Evolutionary conservation across 2,888 invertebrate genomes (phyloP).

Genomic region (Limnephilus lunatus): DNA sequence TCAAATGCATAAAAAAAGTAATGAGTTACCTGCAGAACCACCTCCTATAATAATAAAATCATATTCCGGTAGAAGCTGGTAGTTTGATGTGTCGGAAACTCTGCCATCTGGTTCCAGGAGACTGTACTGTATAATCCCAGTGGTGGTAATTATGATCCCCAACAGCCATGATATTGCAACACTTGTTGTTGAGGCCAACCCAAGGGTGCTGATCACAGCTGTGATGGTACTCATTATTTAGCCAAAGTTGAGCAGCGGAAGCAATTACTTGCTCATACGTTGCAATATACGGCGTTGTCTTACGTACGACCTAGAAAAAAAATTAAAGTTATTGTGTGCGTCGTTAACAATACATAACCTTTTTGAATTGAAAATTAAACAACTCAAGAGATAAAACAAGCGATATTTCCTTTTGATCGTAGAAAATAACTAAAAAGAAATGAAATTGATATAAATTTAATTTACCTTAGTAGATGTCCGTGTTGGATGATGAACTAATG

Average conservation of each 20-base stretch:
- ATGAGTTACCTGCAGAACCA: constrained; percentile 39
- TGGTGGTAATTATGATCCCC: neutral
- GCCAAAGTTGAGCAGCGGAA: neutral
- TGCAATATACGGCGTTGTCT: neutral
- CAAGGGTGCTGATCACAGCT: neutral
- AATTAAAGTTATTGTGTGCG: too few relatives aligned
- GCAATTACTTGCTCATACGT: neutral
- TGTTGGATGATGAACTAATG: too few relatives aligned
- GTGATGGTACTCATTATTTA: neutral
- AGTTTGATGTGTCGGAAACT: constrained; percentile 3
- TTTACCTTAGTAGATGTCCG: too few relatives aligned
- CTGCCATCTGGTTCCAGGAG: constrained; percentile 4
- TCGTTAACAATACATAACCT: neutral
- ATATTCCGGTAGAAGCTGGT: constrained; percentile 13
- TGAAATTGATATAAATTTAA: too few relatives aligned
- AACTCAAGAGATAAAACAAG: too few relatives aligned
- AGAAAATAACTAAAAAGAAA: too few relatives aligned
- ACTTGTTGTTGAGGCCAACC: neutral
- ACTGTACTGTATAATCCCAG: neutral
- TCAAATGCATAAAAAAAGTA: neutral
- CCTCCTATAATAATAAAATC: constrained; percentile 41
- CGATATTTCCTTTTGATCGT: too few relatives aligned
- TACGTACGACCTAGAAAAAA: neutral
- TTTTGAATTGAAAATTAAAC: neutral
- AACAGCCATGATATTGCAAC: neutral